phyloP scores from a whole-genome alignment of 2,797 vertebrate species.

The Coranthus polyacanthus region DNA sequence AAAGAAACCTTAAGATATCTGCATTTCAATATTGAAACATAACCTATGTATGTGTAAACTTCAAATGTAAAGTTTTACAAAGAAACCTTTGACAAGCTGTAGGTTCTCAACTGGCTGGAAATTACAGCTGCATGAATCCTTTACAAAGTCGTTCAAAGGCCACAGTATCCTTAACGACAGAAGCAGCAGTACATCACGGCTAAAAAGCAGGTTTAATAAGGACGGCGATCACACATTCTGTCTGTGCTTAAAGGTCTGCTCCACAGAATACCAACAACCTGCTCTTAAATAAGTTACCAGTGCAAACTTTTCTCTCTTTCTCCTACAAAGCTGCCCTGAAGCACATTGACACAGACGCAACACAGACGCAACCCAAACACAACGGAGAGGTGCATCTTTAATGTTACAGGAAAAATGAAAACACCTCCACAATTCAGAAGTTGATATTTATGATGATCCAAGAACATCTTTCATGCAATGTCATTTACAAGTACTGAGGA shows the following conservation, averaged over 20 bases:
- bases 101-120: constrained; percentile 15
- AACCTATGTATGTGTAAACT: constrained; percentile 2
- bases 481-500: constrained; percentile 24
- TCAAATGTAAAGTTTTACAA: constrained; percentile 28
- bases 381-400: not conserved
- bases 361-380: not conserved
- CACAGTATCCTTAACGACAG: constrained; percentile 43
- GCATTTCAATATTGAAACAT: constrained; percentile 18
- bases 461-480: constrained; percentile 39
- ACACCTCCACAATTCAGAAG: constrained; percentile 24
- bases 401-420: constrained; percentile 5
- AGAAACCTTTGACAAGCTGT: constrained; percentile 1
- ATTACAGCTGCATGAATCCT: constrained; percentile 13
- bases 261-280: constrained; percentile 51
- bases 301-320: constrained; percentile 42
- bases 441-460: constrained; percentile 26
- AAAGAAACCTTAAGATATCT: constrained; percentile 1
- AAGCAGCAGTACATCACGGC: constrained; percentile 23
- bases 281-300: constrained; percentile 50
- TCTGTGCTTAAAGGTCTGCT: constrained; percentile 17
- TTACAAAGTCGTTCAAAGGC: constrained; percentile 43
- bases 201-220: constrained; percentile 48
- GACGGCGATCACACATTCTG: constrained; percentile 39
- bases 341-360: constrained; percentile 4
- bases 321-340: constrained; percentile 20